Evolutionary conservation across 2,888 invertebrate genomes (phyloP).

Genomic region (Erynnis tages): DNA sequence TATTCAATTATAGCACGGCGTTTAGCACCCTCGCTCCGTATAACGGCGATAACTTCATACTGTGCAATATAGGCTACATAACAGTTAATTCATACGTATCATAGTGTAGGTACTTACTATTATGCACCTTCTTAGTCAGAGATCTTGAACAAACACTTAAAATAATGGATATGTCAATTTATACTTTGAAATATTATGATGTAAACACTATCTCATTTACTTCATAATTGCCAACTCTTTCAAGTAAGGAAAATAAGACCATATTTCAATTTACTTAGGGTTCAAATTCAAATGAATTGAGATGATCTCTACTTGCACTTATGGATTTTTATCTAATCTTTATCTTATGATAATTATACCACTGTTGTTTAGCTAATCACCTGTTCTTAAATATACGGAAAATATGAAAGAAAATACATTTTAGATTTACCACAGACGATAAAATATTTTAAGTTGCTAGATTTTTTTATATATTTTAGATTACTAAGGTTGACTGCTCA

Average conservation of each 20-base stretch:
- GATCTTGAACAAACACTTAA: no score
- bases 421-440: neutral
- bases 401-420: constrained; percentile 15
- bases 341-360: constrained; percentile 19
- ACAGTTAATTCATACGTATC: no score
- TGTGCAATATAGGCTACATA: no score
- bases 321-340: constrained; percentile 20
- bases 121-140: no score
- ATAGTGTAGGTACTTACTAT: no score
- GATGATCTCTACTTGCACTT: neutral
- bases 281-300: constrained; percentile 1
- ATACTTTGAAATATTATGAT: neutral
- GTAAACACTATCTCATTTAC: neutral
- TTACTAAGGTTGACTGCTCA: no score
- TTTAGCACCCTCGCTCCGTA: no score
- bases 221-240: neutral
- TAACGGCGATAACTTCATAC: no score
- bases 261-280: neutral
- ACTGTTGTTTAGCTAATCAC: constrained; percentile 11
- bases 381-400: constrained; percentile 22
- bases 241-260: neutral
- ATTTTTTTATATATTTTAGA: no score
- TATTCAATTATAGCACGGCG: no score
- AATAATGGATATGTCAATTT: neutral
- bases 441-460: neutral